These are phyloP conservation scores for Sarcophaga carnaria DNA, from an alignment of 2,888 invertebrate genomes.

Conservation along the genomic window DNA sequence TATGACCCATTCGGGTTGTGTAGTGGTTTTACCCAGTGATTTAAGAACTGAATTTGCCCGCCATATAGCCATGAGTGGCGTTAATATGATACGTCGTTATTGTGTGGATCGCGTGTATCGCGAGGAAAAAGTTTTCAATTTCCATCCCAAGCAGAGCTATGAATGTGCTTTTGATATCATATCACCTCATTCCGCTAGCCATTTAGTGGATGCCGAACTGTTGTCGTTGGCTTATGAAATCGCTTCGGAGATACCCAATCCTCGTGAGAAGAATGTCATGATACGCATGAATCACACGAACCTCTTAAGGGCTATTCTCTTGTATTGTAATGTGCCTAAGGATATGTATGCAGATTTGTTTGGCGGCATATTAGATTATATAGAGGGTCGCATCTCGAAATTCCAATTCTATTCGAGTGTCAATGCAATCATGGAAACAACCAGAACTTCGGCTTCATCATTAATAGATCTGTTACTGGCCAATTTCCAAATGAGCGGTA, in stretches of 20 bases:
- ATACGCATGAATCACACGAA: slow-evolving; percentile 91
- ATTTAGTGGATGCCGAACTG: slow-evolving; percentile 93
- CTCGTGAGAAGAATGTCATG: slow-evolving; percentile 86
- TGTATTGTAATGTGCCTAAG: slow-evolving; percentile 90
- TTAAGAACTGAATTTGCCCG: slow-evolving; percentile 91
- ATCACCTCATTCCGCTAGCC: slow-evolving; percentile 87
- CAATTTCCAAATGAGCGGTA: slow-evolving; percentile 78
- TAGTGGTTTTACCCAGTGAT: slow-evolving; percentile 93
- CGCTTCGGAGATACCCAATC: slow-evolving; percentile 86
- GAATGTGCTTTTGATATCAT: slow-evolving; percentile 98
- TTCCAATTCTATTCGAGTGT: slow-evolving; percentile 88
- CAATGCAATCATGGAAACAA: slow-evolving; percentile 85
- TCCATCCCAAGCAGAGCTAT: slow-evolving; percentile 93
- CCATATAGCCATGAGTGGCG: slow-evolving; percentile 90
- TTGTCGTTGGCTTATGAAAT: slow-evolving; percentile 90
- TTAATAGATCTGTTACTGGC: slow-evolving; percentile 79
- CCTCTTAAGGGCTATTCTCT: slow-evolving; percentile 88
- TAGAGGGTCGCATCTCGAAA: slow-evolving; percentile 85
- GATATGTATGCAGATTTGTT: slow-evolving; percentile 83
- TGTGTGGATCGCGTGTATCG: slow-evolving; percentile 93
- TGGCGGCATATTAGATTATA: slow-evolving; percentile 77
- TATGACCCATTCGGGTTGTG: slow-evolving; percentile 93
- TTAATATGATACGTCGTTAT: slow-evolving; percentile 91
- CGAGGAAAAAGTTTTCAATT: slow-evolving; percentile 89
- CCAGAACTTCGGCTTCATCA: slow-evolving; percentile 79